phyloP scores from a whole-genome alignment of 2,888 invertebrate species.

The Bellardia bayeri region DNA sequence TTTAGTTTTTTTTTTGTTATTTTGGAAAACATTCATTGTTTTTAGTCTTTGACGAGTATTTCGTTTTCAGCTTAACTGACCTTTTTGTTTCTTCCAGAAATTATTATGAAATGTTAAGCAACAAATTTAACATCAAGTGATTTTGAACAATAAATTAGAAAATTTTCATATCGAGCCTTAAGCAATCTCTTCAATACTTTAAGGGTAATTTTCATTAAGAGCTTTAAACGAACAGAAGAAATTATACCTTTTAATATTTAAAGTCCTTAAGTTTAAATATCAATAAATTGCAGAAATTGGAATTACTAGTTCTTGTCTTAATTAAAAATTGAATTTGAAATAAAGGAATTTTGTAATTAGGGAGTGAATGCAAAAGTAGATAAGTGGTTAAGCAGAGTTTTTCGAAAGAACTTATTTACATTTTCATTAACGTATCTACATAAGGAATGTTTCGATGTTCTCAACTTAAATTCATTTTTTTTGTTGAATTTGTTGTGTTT shows the following conservation, averaged over 20 bases:
- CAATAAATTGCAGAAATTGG: slow-evolving; percentile 24
- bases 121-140: slow-evolving; percentile 65
- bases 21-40: slow-evolving; percentile 49
- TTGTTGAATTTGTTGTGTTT: too few relatives aligned
- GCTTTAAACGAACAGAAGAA: neutral
- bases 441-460: too few relatives aligned
- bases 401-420: too few relatives aligned
- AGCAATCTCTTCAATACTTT: slow-evolving; percentile 54
- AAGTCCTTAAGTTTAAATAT: slow-evolving; percentile 34
- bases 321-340: slow-evolving; percentile 3
- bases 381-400: too few relatives aligned
- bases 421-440: too few relatives aligned
- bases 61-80: slow-evolving; percentile 62
- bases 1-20: slow-evolving; percentile 2
- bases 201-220: slow-evolving; percentile 39
- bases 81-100: slow-evolving; percentile 54
- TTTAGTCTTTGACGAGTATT: slow-evolving; percentile 37
- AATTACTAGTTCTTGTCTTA: slow-evolving; percentile 10
- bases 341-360: too few relatives aligned
- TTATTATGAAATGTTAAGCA: slow-evolving; percentile 50
- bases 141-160: slow-evolving; percentile 67
- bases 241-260: slow-evolving; percentile 18
- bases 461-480: too few relatives aligned
- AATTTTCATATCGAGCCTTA: slow-evolving; percentile 50
- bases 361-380: too few relatives aligned